Conservation (phyloP, 1,140 invertebrate species). For the Pectinophora gossypiella region DNA sequence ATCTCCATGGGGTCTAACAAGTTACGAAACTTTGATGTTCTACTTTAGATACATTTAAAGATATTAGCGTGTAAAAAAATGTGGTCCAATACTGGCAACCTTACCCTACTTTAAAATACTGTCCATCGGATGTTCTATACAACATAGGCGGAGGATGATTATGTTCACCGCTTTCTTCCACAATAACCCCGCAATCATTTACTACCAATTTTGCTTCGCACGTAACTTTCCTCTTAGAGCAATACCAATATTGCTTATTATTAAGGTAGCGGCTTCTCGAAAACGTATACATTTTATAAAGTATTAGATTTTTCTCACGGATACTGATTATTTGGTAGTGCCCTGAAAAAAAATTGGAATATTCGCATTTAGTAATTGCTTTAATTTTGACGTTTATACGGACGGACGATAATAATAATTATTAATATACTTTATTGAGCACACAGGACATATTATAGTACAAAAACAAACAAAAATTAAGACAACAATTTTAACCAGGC, state of each 20-base stretch:
- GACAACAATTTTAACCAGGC: too few species aligned
- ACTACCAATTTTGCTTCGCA: constrained; percentile 24
- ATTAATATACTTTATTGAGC: too few species aligned
- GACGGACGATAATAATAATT: too few species aligned
- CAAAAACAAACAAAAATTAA: too few species aligned
- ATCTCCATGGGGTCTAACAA: too few species aligned
- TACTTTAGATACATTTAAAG: too few species aligned
- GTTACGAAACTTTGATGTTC: too few species aligned
- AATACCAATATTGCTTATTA: constrained; percentile 19
- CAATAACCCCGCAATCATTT: constrained; percentile 14
- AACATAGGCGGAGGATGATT: constrained; percentile 20
- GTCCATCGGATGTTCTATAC: constrained; percentile 6
- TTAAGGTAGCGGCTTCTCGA: neutral
- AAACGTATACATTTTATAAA: constrained; percentile 5
- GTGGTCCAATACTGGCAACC: too few species aligned
- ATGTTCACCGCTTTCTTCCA: constrained; percentile 8
- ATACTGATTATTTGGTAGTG: neutral
- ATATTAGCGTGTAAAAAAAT: too few species aligned
- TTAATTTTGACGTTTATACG: too few species aligned
- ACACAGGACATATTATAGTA: too few species aligned
- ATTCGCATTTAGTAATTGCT: too few species aligned
- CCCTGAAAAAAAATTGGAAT: neutral
- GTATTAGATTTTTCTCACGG: neutral
- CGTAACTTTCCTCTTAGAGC: constrained; percentile 19
- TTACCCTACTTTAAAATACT: neutral